Evolutionary conservation across 2,797 vertebrate genomes (phyloP).

Genomic region (Rhodeus uyekii): DNA sequence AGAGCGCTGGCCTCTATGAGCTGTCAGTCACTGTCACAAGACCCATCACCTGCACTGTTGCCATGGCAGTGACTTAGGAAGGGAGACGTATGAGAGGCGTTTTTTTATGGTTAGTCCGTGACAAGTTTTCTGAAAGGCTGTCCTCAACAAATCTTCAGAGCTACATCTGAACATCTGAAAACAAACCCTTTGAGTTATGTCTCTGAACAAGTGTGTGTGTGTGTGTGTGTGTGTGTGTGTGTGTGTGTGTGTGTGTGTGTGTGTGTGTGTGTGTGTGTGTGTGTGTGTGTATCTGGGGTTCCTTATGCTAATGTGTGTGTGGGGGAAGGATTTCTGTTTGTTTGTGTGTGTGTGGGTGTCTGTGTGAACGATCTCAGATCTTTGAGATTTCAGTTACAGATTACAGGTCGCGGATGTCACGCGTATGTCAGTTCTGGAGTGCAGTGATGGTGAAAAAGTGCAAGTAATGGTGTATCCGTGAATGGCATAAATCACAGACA

Average conservation of each 20-base stretch:
- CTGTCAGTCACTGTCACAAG: conserved; percentile 59
- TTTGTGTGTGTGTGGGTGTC: not conserved
- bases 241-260: not conserved
- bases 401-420: conserved; percentile 73
- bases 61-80: conserved; percentile 55
- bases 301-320: not conserved
- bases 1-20: conserved; percentile 40
- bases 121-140: conserved; percentile 31
- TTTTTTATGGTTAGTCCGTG: conserved; percentile 31
- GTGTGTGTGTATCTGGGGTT: conserved; percentile 6
- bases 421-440: conserved; percentile 6
- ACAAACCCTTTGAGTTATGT: conserved; percentile 7
- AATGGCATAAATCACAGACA: conserved; percentile 67
- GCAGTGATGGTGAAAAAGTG: conserved; percentile 29
- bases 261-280: not conserved
- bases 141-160: conserved; percentile 10
- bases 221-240: conserved; percentile 15
- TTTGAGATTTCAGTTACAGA: conserved; percentile 73
- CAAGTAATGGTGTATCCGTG: conserved; percentile 29
- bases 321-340: conserved; percentile 11
- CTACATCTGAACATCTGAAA: not conserved
- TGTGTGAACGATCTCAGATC: conserved; percentile 52
- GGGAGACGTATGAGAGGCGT: not conserved
- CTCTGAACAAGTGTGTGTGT: not conserved
- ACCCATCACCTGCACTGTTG: conserved; percentile 59